Evolutionary conservation across 1,140 invertebrate species (phyloP).

Genomic region (Leptinotarsa defecta): DNA sequence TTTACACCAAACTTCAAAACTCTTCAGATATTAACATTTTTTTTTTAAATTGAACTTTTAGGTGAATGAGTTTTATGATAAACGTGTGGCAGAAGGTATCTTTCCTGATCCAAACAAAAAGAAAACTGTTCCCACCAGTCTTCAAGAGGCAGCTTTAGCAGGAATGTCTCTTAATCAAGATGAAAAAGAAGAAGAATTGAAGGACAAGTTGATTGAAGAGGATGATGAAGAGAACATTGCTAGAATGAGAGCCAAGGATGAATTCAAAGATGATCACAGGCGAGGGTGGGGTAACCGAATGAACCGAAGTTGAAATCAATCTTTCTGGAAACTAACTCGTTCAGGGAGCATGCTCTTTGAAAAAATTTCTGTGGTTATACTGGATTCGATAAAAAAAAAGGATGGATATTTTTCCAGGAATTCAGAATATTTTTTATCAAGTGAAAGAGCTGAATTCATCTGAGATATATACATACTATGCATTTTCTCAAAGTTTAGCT

Average conservation of each 20-base stretch:
- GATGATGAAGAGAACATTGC: conserved; percentile 77
- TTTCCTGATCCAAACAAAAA: conserved; percentile 55
- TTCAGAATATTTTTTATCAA: too few species aligned
- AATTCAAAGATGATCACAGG: conserved; percentile 89
- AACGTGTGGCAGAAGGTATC: conserved; percentile 78
- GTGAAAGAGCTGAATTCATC: too few species aligned
- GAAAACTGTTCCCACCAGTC: conserved; percentile 41
- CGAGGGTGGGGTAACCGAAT: conserved; percentile 87
- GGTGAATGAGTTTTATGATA: conserved; percentile 92
- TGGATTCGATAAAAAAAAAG: too few species aligned
- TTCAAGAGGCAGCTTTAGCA: conserved; percentile 53
- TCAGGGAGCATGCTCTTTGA: too few species aligned
- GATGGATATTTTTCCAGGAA: too few species aligned
- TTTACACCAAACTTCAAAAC: too few species aligned
- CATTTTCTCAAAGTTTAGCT: too few species aligned
- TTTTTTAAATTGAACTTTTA: neutral
- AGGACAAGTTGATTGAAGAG: conserved; percentile 65
- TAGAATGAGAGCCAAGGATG: conserved; percentile 78
- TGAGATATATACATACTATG: too few species aligned
- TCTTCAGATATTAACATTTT: neutral
- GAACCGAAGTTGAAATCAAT: conserved; percentile 76
- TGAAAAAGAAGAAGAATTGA: conserved; percentile 61
- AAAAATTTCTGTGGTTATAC: too few species aligned
- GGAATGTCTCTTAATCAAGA: conserved; percentile 56
- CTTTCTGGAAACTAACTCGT: neutral